These are phyloP conservation scores for Nanorana parkeri DNA, from an alignment of 2,113 vertebrate genomes.

Conservation along the genomic window DNA sequence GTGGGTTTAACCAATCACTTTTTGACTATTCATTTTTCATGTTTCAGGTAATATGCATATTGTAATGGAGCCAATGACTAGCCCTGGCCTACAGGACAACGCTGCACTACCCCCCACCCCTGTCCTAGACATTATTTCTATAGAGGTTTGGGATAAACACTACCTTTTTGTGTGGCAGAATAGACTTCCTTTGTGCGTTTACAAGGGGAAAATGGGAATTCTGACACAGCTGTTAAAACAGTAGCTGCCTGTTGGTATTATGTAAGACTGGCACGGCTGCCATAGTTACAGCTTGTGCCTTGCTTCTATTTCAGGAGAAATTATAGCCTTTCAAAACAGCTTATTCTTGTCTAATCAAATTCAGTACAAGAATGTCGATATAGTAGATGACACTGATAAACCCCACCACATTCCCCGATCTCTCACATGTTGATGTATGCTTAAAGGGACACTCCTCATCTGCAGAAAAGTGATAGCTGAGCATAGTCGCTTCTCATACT, in stretches of 20 bases:
- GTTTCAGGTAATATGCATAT: neutral
- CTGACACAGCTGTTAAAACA: conserved; percentile 30
- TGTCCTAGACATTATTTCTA: neutral
- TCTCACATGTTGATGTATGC: too few relatives aligned
- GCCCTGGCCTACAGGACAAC: neutral
- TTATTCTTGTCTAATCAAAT: conserved; percentile 15
- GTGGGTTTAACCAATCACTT: too few relatives aligned
- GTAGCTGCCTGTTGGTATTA: conserved; percentile 28
- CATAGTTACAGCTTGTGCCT: conserved; percentile 36
- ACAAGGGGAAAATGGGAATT: conserved; percentile 31
- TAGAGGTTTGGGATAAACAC: conserved; percentile 22
- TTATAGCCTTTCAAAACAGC: conserved; percentile 26
- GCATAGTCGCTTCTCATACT: too few relatives aligned
- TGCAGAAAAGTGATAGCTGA: too few relatives aligned
- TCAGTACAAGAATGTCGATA: neutral
- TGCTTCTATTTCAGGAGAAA: conserved; percentile 36
- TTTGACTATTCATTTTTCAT: too few relatives aligned
- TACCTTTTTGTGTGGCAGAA: conserved; percentile 32
- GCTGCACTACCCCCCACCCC: neutral
- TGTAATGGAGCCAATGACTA: neutral
- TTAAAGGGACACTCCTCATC: too few relatives aligned
- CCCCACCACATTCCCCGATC: neutral
- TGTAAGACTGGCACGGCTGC: conserved; percentile 28
- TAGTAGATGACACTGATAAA: conserved; percentile 1
- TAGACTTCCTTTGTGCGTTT: conserved; percentile 26